Conservation (phyloP, 2,113 vertebrate genomes). For the Oceanodroma tethys region DNA sequence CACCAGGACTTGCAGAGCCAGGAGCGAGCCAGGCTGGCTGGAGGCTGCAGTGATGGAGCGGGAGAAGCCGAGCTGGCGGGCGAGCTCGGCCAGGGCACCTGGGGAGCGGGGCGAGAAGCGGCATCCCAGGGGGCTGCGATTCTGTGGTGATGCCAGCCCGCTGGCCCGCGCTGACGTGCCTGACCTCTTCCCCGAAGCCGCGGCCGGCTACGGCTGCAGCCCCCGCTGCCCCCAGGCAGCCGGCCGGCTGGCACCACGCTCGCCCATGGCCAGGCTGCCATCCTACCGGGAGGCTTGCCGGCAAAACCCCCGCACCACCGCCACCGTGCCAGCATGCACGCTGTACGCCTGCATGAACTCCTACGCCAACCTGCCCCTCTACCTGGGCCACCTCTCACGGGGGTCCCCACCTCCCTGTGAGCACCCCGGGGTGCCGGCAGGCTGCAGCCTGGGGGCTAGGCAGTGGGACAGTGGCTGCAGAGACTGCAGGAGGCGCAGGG, state of each 20-base stretch:
- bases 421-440: constrained; percentile 53
- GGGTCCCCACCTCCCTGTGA: constrained; percentile 72
- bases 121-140: constrained; percentile 64
- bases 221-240: constrained; percentile 44
- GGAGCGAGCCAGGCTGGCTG: constrained; percentile 49
- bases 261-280: constrained; percentile 71
- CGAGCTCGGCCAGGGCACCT: constrained; percentile 77
- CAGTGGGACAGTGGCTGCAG: constrained; percentile 76
- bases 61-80: constrained; percentile 78
- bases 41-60: constrained; percentile 74
- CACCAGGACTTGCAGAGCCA: constrained; percentile 78
- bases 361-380: constrained; percentile 77
- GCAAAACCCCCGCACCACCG: constrained; percentile 73
- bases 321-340: constrained; percentile 70
- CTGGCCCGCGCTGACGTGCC: constrained; percentile 62
- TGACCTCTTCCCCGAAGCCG: constrained; percentile 75
- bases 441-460: constrained; percentile 54
- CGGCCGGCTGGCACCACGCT: constrained; percentile 70
- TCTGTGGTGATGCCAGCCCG: constrained; percentile 11
- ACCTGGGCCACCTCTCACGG: constrained; percentile 68
- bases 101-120: constrained; percentile 73
- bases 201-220: neutral
- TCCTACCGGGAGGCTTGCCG: constrained; percentile 84
- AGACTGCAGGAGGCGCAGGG: constrained; percentile 64
- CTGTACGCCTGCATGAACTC: constrained; percentile 82